Conservation (phyloP, 2,888 invertebrate species). For the Epicampocera succincta region DNA sequence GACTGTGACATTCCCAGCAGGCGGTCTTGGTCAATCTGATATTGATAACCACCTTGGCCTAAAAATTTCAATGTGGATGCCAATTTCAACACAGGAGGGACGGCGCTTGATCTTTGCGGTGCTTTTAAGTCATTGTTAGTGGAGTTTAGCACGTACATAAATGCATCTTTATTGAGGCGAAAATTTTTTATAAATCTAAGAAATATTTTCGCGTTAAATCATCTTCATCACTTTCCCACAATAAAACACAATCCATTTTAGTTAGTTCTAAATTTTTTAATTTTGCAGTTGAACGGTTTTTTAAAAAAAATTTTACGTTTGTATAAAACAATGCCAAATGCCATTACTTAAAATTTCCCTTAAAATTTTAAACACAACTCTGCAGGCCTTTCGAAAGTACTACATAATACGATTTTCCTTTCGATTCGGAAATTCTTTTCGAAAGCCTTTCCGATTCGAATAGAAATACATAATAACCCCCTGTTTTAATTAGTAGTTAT, state of each 20-base stretch:
- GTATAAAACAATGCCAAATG: too few species aligned
- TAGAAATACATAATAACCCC: neutral
- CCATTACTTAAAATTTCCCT: neutral
- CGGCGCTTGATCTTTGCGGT: constrained; percentile 8
- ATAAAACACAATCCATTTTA: constrained; percentile 7
- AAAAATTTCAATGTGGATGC: constrained; percentile 15
- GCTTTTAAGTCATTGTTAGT: neutral
- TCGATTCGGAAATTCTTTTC: neutral
- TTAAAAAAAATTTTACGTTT: too few species aligned
- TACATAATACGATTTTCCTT: neutral
- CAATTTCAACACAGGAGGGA: constrained; percentile 4
- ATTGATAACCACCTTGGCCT: constrained; percentile 1
- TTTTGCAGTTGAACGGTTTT: too few species aligned
- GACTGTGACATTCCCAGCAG: constrained; percentile 12
- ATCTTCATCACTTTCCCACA: neutral
- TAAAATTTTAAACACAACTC: neutral
- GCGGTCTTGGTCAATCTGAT: constrained; percentile 1
- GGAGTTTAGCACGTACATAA: constrained; percentile 1
- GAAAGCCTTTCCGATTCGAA: neutral
- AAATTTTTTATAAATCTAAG: constrained; percentile 18
- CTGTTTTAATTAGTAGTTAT: too few species aligned
- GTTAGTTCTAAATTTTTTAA: too few species aligned
- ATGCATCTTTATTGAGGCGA: constrained; percentile 14
- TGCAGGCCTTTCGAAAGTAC: neutral
- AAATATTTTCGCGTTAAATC: neutral